These are phyloP conservation scores for Xestobium rufovillosum DNA, from an alignment of 2,888 invertebrate species.

Conservation along the genomic window DNA sequence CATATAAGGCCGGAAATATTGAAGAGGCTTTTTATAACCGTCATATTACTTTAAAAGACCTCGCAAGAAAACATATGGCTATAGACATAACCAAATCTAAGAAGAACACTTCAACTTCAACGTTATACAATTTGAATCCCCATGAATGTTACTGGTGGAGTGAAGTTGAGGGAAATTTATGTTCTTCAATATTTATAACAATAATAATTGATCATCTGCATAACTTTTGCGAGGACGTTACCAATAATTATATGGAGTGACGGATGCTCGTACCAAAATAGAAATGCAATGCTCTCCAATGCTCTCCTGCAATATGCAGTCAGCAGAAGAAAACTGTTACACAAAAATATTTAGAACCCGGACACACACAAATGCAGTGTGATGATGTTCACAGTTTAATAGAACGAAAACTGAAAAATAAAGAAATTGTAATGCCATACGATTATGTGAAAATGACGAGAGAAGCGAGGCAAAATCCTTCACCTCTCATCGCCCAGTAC, in stretches of 20 bases:
- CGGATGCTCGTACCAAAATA: constrained; percentile 16
- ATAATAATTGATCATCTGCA: too few species aligned
- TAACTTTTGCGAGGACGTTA: constrained; percentile 7
- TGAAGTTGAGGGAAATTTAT: constrained; percentile 9
- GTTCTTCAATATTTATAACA: constrained; percentile 7
- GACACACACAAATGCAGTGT: constrained; percentile 19
- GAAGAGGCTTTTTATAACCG: constrained; percentile 5
- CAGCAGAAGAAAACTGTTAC: constrained; percentile 9
- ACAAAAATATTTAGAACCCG: constrained; percentile 18
- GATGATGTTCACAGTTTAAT: too few species aligned
- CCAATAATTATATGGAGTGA: constrained; percentile 14
- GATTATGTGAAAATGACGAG: too few species aligned
- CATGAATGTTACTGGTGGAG: constrained; percentile 18
- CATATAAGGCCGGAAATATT: constrained; percentile 15
- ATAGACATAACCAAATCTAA: constrained; percentile 1
- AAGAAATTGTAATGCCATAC: too few species aligned
- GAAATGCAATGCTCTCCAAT: constrained; percentile 15
- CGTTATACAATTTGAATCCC: constrained; percentile 8
- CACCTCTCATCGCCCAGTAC: not conserved
- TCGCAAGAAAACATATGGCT: constrained; percentile 7
- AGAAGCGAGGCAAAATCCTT: constrained; percentile 4
- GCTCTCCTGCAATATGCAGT: constrained; percentile 13
- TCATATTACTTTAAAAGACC: constrained; percentile 9
- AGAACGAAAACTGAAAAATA: too few species aligned
- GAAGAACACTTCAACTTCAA: too few species aligned